Base-by-base conservation (phyloP, 2,113 vertebrate genomes). In the Galbula dea region DNA sequence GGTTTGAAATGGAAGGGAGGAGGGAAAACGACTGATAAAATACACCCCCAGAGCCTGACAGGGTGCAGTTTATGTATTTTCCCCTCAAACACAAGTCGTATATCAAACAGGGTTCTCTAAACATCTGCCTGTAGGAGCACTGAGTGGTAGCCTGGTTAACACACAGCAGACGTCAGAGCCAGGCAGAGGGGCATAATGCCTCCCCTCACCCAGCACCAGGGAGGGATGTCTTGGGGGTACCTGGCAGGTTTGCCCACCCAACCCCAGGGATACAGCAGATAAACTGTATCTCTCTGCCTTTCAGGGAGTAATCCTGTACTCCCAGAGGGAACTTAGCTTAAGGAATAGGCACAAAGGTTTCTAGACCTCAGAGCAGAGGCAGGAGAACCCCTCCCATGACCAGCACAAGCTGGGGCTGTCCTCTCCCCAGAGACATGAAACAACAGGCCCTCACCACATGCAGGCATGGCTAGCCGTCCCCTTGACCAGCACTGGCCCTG, bases 371-470 rank as follows among this genome's bases (percentile, higher is more conserved):
- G 34, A 74, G 58, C 57, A 55, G 43, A n/a, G 55, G 37, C 34
- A 77, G 48, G 22, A 76, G 39, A 39, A 20, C 6, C 34, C 39
- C 15, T 43, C 0, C 0, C 36, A 21, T 6, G 0, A 0, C 39
- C 7, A 13, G 57, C 52, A 46, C 0, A 4, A 69, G 46, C 39
- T 46, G 61, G 37, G 17, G 30, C 8, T 3, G 54, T 54, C 41
- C 19, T 39, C 20, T 61, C 16, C 22, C 22, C 63, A 51, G 32
- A 66, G 19, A 22, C 2, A 0, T 15, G 29, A 75, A 26, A 45
- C 24, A 26, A 45, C 15, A 19, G 23, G 24, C 3, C 3, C 62
- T 30, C 45, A 19, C 4, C 54, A 15, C 2, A 0, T 37, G 29
- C 1, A 0, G 2, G 7, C 77, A 83, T 5, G 19, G 54, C n/a